phyloP scores from a whole-genome alignment of 2,113 vertebrate genomes.

The Periophthalmodon schlosseri region DNA sequence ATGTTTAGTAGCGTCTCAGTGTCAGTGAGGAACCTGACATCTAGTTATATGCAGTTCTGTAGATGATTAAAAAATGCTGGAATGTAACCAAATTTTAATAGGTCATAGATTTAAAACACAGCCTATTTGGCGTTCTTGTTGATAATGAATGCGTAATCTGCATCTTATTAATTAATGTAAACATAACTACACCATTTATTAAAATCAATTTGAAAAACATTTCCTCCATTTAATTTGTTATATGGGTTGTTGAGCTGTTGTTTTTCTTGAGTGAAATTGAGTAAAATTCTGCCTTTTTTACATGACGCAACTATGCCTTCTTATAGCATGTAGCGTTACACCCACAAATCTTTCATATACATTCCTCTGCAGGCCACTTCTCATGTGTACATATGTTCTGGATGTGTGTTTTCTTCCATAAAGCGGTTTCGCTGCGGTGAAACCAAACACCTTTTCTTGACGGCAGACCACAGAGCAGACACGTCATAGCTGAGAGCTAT shows the following conservation, averaged over 20 bases:
- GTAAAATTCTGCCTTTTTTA: neutral
- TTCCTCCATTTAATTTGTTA: no score
- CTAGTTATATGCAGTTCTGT: neutral
- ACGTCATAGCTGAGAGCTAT: neutral
- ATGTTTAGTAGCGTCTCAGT: neutral
- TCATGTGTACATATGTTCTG: conserved; percentile 27
- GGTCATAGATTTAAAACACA: neutral
- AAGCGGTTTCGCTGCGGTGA: conserved; percentile 19
- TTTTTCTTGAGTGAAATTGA: no score
- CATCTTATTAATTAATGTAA: no score
- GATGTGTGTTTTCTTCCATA: conserved; percentile 36
- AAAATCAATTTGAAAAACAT: neutral
- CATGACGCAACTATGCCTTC: neutral
- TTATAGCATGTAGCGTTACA: neutral
- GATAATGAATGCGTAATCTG: no score
- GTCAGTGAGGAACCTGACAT: neutral
- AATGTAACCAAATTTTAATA: no score
- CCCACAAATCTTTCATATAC: neutral
- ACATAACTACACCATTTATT: neutral
- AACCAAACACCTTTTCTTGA: conserved; percentile 49
- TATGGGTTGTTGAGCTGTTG: no score
- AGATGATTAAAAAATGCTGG: neutral
- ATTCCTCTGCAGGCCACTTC: conserved; percentile 1
- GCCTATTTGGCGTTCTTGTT: neutral
- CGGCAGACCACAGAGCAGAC: conserved; percentile 34